Conservation (phyloP, 2,888 invertebrate genomes). For the Megaustenia siamemsis region DNA sequence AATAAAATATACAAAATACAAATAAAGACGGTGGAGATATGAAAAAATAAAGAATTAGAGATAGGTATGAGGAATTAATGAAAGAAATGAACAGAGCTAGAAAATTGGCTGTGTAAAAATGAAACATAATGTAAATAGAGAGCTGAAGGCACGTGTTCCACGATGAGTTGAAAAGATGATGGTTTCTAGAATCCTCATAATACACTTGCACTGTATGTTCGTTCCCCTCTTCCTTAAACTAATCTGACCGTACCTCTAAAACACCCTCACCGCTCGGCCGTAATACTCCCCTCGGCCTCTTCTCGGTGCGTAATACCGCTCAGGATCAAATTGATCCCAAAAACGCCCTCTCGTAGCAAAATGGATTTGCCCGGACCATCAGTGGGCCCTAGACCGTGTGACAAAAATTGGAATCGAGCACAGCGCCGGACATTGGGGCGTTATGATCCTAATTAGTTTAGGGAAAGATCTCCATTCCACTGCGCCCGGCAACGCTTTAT, state of each 20-base stretch:
- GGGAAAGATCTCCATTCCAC: not conserved
- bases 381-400: not conserved
- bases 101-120: no score
- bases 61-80: no score
- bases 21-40: no score
- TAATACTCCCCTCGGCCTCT: not conserved
- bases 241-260: not conserved
- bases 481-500: not conserved
- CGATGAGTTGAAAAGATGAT: no score
- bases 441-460: slow-evolving; percentile 48
- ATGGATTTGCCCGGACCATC: slow-evolving; percentile 17
- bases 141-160: no score
- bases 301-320: not conserved
- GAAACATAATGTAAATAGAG: no score
- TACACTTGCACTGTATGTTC: not conserved
- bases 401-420: slow-evolving; percentile 30
- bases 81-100: no score
- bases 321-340: slow-evolving; percentile 7
- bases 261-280: not conserved
- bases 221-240: not conserved
- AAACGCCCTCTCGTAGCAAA: slow-evolving; percentile 2
- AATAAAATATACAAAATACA: no score
- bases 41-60: no score
- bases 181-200: no score
- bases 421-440: slow-evolving; percentile 13